Conservation (phyloP, 2,113 vertebrate genomes). For the Murina feae region DNA sequence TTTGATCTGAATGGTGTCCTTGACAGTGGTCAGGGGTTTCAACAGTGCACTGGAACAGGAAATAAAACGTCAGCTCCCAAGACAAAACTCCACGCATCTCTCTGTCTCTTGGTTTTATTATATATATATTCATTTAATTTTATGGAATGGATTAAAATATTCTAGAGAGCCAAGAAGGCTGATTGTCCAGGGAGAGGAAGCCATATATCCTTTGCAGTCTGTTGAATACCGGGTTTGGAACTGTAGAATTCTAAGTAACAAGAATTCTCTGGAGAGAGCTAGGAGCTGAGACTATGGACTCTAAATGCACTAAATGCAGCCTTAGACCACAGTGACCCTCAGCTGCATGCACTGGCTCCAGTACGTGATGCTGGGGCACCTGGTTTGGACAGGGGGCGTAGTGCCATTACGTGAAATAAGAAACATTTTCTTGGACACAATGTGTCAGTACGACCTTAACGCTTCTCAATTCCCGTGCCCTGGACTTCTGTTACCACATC, state of each 20-base stretch:
- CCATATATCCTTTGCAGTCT: not conserved
- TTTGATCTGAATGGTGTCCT: not conserved
- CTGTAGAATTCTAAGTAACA: not conserved
- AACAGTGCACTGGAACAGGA: not conserved
- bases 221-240: not conserved
- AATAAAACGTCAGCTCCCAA: not conserved
- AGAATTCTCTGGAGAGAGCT: not conserved
- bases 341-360: not conserved
- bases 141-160: constrained; percentile 40
- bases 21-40: not conserved
- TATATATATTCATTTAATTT: not conserved
- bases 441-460: not conserved
- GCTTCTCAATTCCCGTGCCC: not conserved
- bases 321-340: not conserved
- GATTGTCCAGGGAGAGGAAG: constrained; percentile 16
- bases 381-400: not conserved
- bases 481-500: accelerated
- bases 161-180: not conserved
- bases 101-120: not conserved
- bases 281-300: not conserved
- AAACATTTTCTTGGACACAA: not conserved
- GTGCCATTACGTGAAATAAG: not conserved
- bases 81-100: not conserved
- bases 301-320: not conserved
- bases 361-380: not conserved